Evolutionary conservation across 2,797 vertebrate species (phyloP), one percentile per base, ranked within the genome.

Genomic region (Mormyrus hasselquistii): DNA sequence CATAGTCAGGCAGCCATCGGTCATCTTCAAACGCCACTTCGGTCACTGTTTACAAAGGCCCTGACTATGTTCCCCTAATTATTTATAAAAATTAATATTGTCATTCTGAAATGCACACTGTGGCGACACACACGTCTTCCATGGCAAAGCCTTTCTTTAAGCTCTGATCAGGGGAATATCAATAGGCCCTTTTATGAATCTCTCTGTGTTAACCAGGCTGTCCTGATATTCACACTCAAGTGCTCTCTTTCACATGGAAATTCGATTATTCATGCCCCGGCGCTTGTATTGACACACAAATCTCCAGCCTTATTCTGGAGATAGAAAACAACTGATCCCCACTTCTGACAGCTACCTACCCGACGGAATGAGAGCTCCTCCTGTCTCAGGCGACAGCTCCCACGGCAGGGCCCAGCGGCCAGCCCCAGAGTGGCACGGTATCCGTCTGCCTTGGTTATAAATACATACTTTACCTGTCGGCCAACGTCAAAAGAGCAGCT

Each of bases 231-330:
- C 89, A 93, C 94, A 95, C 94, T 94, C 93, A 94, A 94, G 92
- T 92, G 91, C 34, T 62, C 86, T 92, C 94, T 95, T 96, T 96
- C 94, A 94, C 93, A 96, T 96, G 95, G 93, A 96, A 96, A 96
- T 96, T 92, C 88, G 89, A 92, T 96, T 96, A 95, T 94, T 94
- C 93, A 90, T 90, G 88, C 92, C 93, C 93, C 94, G 93, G 92
- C 89, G 93, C 92, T 92, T 86, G 85, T 86, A 90, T 88, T 85
- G 90, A 88, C 90, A 19, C 92, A 91, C 92, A 91, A 91, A 90
- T 89, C 89, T 65, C 89, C 88, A 89, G 89, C 87, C 79, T 90
- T 90, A 90, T 92, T 92, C 90, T 91, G 91, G 88, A 88, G 89
- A 69, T 86, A 89, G 91, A 92, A 93, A 94, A 93, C 92, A 93